Base-by-base conservation (phyloP, 2,888 invertebrate species). In the Phytoseiulus persimilis region DNA sequence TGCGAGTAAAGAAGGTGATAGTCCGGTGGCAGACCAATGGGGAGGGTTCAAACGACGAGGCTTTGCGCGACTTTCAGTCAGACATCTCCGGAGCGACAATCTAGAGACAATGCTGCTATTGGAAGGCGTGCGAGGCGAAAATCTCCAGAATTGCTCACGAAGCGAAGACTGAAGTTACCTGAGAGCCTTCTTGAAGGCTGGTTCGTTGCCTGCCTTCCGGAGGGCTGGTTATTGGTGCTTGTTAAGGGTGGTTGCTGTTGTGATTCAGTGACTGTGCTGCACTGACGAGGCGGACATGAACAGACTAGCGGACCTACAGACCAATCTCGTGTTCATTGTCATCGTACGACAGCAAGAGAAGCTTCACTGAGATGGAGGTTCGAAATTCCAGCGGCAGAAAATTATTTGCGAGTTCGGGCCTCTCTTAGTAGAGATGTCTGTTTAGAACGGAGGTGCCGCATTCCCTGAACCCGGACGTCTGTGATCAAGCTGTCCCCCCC, bases 161-260 rank as follows among this genome's bases (percentile, higher is more conserved):
- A 65, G 65, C 65, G 65, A 28, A 65, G 65, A 65, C 65, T 65
- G 65, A 65, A 65, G 87, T 87, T 87, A 87, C 33, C 87, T 87
- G 33, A 87, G 87, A 87, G 87, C 87, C 83, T 83, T 83, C 83
- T 87, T 33, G 87, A 87, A 87, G 33, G 33, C 87, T 87, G 87
- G 87, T 45, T 87, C 31, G n/a, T 87, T 87, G 32, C 87, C 87
- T 87, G 87, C 87, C 87, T 87, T 87, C 87, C 87, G 87, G 87
- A 87, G 87, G 87, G 87, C 87, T 87, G 87, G 0, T 33, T 83
- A 33, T 83, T 83, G 83, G 39, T 87, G 87, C 32, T 32, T 65
- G 65, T 28, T 32, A n/a, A 33, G 33, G 32, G 87, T 87, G 32
- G 39, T 87, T 87, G 87, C 87, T 87, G 33, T 87, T 87, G 32